phyloP scores from a whole-genome alignment of 2,797 vertebrate species.

The Mus spretus region DNA sequence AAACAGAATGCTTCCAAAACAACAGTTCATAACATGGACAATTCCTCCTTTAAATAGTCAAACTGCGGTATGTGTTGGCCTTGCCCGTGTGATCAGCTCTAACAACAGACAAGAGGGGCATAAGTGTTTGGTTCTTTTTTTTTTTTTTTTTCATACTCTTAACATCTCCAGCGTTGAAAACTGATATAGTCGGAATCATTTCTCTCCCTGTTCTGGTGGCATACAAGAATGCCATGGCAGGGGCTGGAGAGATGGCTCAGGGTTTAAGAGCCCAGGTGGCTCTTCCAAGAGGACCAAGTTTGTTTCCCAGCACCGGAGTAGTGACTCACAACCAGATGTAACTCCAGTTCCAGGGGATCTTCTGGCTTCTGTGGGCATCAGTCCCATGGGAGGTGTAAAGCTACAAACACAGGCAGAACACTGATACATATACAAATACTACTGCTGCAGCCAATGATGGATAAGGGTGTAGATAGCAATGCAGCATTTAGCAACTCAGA shows the following conservation, averaged over 20 bases:
- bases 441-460: background rate
- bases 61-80: background rate
- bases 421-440: background rate
- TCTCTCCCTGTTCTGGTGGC: background rate
- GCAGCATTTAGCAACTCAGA: background rate
- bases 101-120: background rate
- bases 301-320: background rate
- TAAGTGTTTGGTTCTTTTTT: background rate
- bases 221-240: background rate
- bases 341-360: background rate
- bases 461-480: background rate
- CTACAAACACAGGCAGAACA: background rate
- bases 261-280: background rate
- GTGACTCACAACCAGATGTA: background rate
- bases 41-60: background rate
- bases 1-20: conserved; percentile 12
- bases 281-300: background rate
- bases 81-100: background rate
- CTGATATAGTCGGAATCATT: background rate
- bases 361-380: background rate
- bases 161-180: background rate
- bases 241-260: background rate
- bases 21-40: background rate
- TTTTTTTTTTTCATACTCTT: background rate
- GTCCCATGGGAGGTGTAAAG: background rate